phyloP scores from a whole-genome alignment of 1,140 invertebrate species.

The Danaus melanippus region DNA sequence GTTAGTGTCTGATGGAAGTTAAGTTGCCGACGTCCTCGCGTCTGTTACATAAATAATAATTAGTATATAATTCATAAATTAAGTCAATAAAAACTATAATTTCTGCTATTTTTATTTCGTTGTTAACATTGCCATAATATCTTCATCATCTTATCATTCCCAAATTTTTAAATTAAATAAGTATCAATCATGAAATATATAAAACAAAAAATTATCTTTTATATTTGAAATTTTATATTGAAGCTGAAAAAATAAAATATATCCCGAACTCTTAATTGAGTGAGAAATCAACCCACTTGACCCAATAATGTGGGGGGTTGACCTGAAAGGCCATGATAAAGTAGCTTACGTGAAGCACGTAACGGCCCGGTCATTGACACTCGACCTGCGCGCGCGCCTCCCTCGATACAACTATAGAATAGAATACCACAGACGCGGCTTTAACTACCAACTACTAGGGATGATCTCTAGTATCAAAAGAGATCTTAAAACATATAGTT shows the following conservation, averaged over 20 bases:
- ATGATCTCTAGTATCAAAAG: too few relatives aligned
- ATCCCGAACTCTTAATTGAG: constrained; percentile 4
- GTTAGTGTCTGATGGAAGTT: too few relatives aligned
- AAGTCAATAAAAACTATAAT: too few relatives aligned
- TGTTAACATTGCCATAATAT: constrained; percentile 1
- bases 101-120: neutral
- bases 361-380: constrained; percentile 64
- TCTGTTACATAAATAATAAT: too few relatives aligned
- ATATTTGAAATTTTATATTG: constrained; percentile 3
- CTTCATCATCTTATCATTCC: neutral
- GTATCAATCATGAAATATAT: neutral
- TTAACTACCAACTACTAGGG: neutral
- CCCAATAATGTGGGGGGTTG: constrained; percentile 20
- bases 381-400: constrained; percentile 60
- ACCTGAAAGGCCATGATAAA: constrained; percentile 43
- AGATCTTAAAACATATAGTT: too few relatives aligned
- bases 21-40: too few relatives aligned
- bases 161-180: neutral
- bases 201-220: neutral
- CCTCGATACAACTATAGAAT: constrained; percentile 33
- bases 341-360: constrained; percentile 66
- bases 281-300: constrained; percentile 26
- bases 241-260: constrained; percentile 3
- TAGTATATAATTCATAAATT: too few relatives aligned
- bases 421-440: constrained; percentile 17